Percentiles rank a stretch among this genome's conserved stretches.
phyloP scores from a whole-genome alignment of 2,797 vertebrate species.

The Mus spretus region DNA sequence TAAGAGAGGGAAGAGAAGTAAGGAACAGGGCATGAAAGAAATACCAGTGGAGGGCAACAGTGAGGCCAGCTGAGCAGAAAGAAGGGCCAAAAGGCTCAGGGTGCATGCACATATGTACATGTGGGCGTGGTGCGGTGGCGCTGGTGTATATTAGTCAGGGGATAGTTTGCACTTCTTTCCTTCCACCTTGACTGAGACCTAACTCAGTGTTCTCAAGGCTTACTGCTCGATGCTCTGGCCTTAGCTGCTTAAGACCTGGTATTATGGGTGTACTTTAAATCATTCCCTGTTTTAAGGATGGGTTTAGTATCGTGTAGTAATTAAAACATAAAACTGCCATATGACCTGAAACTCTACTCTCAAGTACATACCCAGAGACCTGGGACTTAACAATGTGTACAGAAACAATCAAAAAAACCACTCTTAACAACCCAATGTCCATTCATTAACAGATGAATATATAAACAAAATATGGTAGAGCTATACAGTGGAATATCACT shows the following conservation, averaged over 20 bases:
- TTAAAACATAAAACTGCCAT: background rate
- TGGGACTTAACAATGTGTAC: background rate
- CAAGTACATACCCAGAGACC: background rate
- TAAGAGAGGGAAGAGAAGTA: background rate
- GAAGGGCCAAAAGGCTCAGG: background rate
- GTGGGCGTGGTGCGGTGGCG: background rate
- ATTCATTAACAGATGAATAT: background rate
- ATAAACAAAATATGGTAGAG: background rate
- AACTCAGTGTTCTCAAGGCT: background rate
- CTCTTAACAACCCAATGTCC: background rate
- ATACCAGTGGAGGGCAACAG: background rate
- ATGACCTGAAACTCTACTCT: background rate
- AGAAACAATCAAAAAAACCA: background rate
- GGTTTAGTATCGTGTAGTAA: constrained; percentile 1
- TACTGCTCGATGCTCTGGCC: background rate
- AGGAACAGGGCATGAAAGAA: background rate
- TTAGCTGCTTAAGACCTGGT: background rate
- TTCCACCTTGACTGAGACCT: background rate
- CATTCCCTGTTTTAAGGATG: background rate
- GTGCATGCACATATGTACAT: background rate
- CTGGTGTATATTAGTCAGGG: background rate
- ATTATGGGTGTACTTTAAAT: background rate
- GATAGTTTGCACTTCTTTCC: background rate
- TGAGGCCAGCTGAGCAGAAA: background rate
- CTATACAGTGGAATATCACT: background rate